phyloP scores from a whole-genome alignment of 2,113 vertebrate genomes.

The Procavia capensis region DNA sequence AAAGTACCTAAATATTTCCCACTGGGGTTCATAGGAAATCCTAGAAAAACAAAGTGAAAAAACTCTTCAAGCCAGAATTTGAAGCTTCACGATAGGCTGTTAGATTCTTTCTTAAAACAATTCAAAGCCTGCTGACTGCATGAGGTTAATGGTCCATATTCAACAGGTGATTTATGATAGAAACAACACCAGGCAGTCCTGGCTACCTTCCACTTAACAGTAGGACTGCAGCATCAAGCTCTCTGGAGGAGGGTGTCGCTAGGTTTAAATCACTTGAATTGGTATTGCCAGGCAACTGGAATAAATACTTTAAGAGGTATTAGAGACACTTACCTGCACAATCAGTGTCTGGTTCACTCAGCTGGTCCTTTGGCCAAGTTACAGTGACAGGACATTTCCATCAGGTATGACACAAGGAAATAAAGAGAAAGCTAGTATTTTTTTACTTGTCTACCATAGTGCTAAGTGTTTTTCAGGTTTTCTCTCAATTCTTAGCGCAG shows the following conservation, averaged over 20 bases:
- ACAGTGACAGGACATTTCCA: neutral
- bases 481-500: constrained; percentile 4
- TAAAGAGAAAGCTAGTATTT: neutral
- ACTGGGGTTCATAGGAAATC: neutral
- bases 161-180: constrained; percentile 30
- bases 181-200: neutral
- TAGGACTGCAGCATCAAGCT: neutral
- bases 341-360: neutral
- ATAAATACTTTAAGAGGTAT: constrained; percentile 29
- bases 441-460: neutral
- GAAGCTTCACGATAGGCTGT: neutral
- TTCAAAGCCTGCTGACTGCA: neutral
- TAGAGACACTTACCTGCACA: constrained; percentile 15
- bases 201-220: constrained; percentile 31
- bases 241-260: neutral
- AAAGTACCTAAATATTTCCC: constrained; percentile 25
- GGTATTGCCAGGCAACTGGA: neutral
- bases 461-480: constrained; percentile 1
- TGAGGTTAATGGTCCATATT: constrained; percentile 53
- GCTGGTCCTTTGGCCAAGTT: neutral
- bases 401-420: constrained; percentile 11
- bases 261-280: constrained; percentile 14
- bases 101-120: constrained; percentile 48
- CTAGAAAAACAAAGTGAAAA: constrained; percentile 48
- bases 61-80: neutral